These are phyloP conservation scores for Ptilodon capucinus DNA, from an alignment of 2,888 invertebrate species.

Conservation along the genomic window DNA sequence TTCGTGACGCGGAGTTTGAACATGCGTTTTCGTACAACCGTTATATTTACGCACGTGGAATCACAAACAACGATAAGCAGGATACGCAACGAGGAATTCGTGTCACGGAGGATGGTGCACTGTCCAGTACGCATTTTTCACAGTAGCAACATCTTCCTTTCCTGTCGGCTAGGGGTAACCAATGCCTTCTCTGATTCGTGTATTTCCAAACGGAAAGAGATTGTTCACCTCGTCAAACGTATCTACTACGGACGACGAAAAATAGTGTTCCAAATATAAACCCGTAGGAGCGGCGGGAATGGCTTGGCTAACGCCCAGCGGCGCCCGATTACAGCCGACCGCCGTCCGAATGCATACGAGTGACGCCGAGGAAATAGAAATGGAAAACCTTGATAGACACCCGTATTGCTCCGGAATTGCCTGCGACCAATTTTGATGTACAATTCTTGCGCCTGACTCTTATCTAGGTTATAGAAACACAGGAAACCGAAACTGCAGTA, in stretches of 20 bases:
- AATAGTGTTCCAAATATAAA: constrained; percentile 78
- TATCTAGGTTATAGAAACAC: constrained; percentile 20
- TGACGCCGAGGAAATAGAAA: constrained; percentile 38
- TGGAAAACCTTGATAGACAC: constrained; percentile 23
- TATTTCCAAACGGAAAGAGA: constrained; percentile 58
- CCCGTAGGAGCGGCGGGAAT: constrained; percentile 69
- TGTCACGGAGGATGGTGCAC: constrained; percentile 54
- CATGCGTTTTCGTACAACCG: constrained; percentile 62
- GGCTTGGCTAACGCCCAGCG: constrained; percentile 76
- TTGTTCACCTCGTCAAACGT: constrained; percentile 75
- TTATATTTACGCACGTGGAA: constrained; percentile 58
- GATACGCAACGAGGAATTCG: constrained; percentile 59
- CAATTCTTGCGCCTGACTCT: background rate
- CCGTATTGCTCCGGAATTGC: background rate
- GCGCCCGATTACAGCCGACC: constrained; percentile 56
- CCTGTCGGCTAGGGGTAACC: background rate
- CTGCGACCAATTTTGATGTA: too few species aligned
- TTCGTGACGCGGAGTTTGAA: constrained; percentile 36
- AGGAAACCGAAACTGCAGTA: constrained; percentile 44
- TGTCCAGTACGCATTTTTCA: constrained; percentile 35
- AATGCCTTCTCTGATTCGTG: constrained; percentile 12
- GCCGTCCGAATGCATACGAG: constrained; percentile 59
- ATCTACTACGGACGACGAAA: constrained; percentile 62
- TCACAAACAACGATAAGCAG: constrained; percentile 58
- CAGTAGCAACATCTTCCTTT: constrained; percentile 3